Evolutionary conservation across 1,140 invertebrate genomes (phyloP).

Genomic region (Melipona quadrifasciata): DNA sequence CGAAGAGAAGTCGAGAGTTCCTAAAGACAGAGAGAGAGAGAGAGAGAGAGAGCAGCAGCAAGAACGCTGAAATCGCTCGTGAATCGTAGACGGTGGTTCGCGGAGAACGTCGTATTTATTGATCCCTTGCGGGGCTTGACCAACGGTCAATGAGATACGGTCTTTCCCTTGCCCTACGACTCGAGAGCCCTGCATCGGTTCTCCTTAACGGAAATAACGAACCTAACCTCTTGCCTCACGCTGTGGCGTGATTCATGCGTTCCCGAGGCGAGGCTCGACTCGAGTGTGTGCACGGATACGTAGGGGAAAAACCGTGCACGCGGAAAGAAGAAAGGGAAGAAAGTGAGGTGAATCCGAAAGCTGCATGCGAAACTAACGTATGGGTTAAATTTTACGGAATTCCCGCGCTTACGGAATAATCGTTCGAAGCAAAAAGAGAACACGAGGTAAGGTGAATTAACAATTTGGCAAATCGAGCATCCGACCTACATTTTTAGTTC

Average conservation of each 20-base stretch:
- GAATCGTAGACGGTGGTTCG: not conserved
- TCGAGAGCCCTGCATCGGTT: conserved; percentile 57
- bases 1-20: not conserved
- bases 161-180: conserved; percentile 69
- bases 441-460: not conserved
- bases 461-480: not conserved
- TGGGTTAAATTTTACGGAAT: not conserved
- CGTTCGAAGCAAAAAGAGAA: not conserved
- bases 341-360: not conserved
- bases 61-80: not conserved
- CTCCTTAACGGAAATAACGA: conserved; percentile 75
- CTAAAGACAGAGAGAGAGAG: not conserved
- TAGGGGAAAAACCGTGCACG: too few species aligned
- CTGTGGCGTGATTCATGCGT: conserved; percentile 69
- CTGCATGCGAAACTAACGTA: not conserved
- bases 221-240: conserved; percentile 43
- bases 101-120: conserved; percentile 69
- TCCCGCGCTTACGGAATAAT: not conserved
- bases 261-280: not conserved
- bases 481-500: conserved; percentile 7
- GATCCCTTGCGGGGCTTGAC: conserved; percentile 78
- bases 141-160: conserved; percentile 82
- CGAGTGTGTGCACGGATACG: not conserved
- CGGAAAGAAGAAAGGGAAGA: not conserved
- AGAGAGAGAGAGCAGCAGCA: too few species aligned